phyloP scores from a whole-genome alignment of 2,113 vertebrate species.

The Pipra filicauda region DNA sequence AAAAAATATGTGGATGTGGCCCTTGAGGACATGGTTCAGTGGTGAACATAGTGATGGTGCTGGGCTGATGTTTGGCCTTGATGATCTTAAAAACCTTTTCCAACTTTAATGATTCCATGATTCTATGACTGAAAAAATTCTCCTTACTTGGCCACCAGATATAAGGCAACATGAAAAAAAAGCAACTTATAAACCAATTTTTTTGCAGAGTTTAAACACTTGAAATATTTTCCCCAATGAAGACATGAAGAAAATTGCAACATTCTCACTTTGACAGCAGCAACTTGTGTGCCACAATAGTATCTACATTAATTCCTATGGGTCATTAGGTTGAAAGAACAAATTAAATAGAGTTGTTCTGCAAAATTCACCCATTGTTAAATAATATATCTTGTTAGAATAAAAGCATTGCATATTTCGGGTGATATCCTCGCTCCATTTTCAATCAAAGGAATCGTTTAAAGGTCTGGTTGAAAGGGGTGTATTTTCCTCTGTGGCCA shows the following conservation, averaged over 20 bases:
- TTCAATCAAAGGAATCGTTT: slow-evolving; percentile 46
- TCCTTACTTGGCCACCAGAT: neutral
- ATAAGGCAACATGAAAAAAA: neutral
- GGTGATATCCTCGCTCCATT: slow-evolving; percentile 10
- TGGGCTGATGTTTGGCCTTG: neutral
- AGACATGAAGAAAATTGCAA: neutral
- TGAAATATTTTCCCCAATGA: neutral
- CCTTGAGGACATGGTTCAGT: neutral
- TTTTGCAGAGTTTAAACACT: neutral
- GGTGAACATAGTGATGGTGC: neutral
- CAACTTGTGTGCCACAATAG: neutral
- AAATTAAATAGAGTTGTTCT: slow-evolving; percentile 49
- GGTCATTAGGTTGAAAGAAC: slow-evolving; percentile 47
- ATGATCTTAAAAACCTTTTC: neutral
- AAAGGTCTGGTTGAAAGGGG: slow-evolving; percentile 11
- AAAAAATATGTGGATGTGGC: neutral
- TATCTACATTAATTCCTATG: neutral
- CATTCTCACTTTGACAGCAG: neutral
- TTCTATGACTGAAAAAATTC: neutral
- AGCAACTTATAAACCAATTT: neutral
- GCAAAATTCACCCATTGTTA: slow-evolving; percentile 49
- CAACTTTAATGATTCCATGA: neutral
- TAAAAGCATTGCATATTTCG: slow-evolving; percentile 29
- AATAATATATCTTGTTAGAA: slow-evolving; percentile 53
- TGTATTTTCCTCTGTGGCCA: slow-evolving; percentile 26